Evolutionary conservation across 2,888 invertebrate genomes (phyloP), one percentile per base, ranked within the genome.

Genomic region (Thymelicus sylvestris): DNA sequence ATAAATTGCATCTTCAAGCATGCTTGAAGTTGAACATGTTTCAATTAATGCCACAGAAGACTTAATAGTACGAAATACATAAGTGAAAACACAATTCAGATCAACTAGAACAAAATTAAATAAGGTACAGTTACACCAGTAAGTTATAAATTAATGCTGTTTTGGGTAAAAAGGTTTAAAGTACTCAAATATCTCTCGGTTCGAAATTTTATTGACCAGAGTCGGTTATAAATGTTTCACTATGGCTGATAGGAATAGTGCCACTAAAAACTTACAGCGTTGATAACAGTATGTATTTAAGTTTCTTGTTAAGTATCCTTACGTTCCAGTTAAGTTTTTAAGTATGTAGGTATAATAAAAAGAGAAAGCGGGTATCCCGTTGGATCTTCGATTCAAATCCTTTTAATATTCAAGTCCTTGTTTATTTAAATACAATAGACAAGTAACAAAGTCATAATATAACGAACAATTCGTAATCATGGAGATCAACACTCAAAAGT

Each of bases 81-180:
- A n/a, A n/a, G 24, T 24, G 24, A 24, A 24, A 24, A 2, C 44
- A 8, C 8, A 44, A 44, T 10, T 44, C 8, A 44, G 12, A 44
- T 44, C 10, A 10, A 8, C 12, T 44, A 44, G 10, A 8, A 44
- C 8, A 12, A 44, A 44, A 44, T 31, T 31, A 44, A 12, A 12
- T 44, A 44, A 41, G 41, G 44, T 44, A 4, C 44, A 10, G 44
- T 44, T 44, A 44, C 8, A 44, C 50, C 19, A 52, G 2, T 31
- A 5, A 19, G 1, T 15, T 0, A 52, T 7, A 15, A 15, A 0
- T 55, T 10, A 55, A 19, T 24, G 24, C 6, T 55, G 24, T 55
- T 55, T 55, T 55, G 24, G 19, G 55, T 55, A 55, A 55, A 52
- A 55, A 52, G 19, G 50, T 24, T 52, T 50, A 24, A 52, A 55